These are phyloP conservation scores for Dolichoris vasculosae DNA, from an alignment of 1,140 invertebrate species.

Conservation along the genomic window DNA sequence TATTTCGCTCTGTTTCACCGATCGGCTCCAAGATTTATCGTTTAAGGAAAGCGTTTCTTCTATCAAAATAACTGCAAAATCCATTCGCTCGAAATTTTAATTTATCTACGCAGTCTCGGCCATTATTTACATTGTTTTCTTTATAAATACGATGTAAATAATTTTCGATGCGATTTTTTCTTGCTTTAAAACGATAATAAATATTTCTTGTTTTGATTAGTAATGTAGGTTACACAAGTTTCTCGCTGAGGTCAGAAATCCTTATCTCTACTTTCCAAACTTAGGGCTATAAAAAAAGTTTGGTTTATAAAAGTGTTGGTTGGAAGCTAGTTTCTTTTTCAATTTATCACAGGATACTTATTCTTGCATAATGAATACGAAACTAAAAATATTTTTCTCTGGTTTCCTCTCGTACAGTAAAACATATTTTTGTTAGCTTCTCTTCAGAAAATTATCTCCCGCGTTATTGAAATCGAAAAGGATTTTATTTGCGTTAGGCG, in stretches of 20 bases:
- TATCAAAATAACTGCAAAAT: neutral
- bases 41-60: neutral
- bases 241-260: conserved; percentile 2
- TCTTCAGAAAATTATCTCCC: too few relatives aligned
- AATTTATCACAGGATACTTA: conserved; percentile 14
- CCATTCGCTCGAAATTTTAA: neutral
- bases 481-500: neutral
- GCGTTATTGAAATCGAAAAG: neutral
- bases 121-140: too few relatives aligned
- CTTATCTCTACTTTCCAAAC: conserved; percentile 8
- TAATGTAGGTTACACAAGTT: neutral
- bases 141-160: neutral
- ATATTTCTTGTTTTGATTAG: conserved; percentile 13
- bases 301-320: conserved; percentile 7
- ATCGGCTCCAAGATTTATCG: neutral
- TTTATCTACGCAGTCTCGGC: too few relatives aligned
- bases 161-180: neutral
- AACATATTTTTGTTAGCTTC: neutral
- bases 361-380: neutral
- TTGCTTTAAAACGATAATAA: neutral
- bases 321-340: neutral
- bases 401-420: neutral
- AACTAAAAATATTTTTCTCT: neutral
- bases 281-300: conserved; percentile 19
- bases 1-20: too few relatives aligned